A percentile compares a stretch with the other conserved stretches of the same genome.
These are phyloP conservation scores for Orientallactaga sibirica DNA, from an alignment of 2,797 vertebrate species.

Conservation along the genomic window DNA sequence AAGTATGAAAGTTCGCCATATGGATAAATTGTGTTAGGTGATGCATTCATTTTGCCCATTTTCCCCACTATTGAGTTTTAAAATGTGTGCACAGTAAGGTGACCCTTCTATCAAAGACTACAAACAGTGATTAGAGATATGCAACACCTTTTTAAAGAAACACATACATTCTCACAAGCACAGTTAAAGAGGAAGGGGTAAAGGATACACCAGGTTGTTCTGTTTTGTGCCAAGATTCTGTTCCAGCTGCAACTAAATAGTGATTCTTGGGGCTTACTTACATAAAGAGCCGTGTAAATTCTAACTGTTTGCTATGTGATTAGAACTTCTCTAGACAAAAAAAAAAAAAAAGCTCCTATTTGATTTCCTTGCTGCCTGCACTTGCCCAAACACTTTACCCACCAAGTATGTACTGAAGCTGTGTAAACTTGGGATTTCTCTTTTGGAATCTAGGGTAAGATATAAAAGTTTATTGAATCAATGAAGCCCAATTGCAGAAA, in stretches of 20 bases:
- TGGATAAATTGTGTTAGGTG: constrained; percentile 25
- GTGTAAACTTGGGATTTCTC: constrained; percentile 82
- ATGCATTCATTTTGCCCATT: constrained; percentile 36
- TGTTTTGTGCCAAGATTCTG: constrained; percentile 75
- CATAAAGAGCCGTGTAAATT: constrained; percentile 82
- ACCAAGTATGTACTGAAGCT: constrained; percentile 81
- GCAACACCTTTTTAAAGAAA: constrained; percentile 77
- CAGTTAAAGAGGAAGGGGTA: constrained; percentile 76
- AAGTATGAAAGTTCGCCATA: neutral
- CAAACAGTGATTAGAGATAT: constrained; percentile 66
- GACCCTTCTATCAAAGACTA: constrained; percentile 71
- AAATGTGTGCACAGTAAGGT: constrained; percentile 69
- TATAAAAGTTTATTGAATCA: constrained; percentile 81
- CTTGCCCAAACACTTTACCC: constrained; percentile 76
- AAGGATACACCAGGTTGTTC: constrained; percentile 66
- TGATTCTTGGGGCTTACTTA: constrained; percentile 79
- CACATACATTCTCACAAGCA: constrained; percentile 52
- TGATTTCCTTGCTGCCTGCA: constrained; percentile 82
- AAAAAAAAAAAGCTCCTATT: constrained; percentile 73
- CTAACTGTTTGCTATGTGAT: constrained; percentile 83
- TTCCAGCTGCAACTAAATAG: constrained; percentile 81
- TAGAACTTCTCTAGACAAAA: constrained; percentile 75
- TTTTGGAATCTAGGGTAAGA: constrained; percentile 75
- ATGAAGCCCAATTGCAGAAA: constrained; percentile 82
- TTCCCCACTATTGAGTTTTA: constrained; percentile 41